Base-by-base conservation (phyloP, 2,797 vertebrate species). In the Avahi laniger region DNA sequence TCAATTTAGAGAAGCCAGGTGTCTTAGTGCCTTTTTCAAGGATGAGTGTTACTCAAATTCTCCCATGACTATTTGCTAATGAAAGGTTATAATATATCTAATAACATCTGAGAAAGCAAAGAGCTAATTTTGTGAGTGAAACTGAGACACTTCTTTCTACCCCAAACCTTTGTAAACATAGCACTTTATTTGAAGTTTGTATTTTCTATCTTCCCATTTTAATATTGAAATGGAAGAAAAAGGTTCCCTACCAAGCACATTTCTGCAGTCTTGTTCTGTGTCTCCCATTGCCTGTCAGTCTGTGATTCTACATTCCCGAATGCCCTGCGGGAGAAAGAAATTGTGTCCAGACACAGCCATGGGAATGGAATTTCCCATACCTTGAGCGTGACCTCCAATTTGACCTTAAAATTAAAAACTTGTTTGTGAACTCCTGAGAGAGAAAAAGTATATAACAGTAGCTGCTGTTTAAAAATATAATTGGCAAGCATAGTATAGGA, bases 361-460 rank as follows among this genome's bases (percentile, higher is more conserved):
- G 94, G 98, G 96, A 98, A 43, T 26, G 97, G 96, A 96, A 98
- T 98, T 98, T 98, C 97, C 97, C 97, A 98, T 98, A 97, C 96
- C 91, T 98, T 97, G 95, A 98, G 97, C 96, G 90, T 2, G 4
- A 95, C 35, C 50, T 95, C 93, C 46, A 87, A 94, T 97, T 95
- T 94, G 97, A 98, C 97, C 92, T 98, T 95, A 98, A 98, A 97
- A 98, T 97, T 95, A 98, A 97, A 97, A 98, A 95, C 97, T 98
- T 98, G 98, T 95, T 96, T 98, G 92, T 97, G 94, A 98, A 98
- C 98, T 96, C 85, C 63, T 61, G 75, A 90, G 97, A 97, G 97
- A 95, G 94, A 93, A 81, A 96, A 94, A 78, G 73, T 48, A 92
- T 89, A 97, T 96, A 84, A 93, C 96, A 93, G 92, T 98, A 97